A percentile compares a stretch with the other conserved stretches of the same genome.
Conservation (phyloP, 2,888 invertebrate species). For the Dicyrtoma fusca region DNA sequence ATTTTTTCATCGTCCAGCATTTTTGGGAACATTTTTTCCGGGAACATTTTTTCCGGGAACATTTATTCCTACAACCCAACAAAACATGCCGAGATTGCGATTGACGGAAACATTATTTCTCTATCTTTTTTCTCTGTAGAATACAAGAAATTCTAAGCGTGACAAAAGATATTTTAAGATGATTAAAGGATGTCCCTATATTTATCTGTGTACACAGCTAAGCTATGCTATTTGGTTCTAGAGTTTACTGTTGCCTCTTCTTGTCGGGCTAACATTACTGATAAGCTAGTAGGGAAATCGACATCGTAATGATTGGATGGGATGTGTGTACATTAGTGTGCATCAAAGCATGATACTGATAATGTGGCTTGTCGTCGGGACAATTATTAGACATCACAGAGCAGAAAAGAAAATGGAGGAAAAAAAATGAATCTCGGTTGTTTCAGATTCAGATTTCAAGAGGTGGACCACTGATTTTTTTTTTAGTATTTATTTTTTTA, state of each 20-base stretch:
- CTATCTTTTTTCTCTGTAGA: neutral
- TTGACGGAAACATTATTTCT: neutral
- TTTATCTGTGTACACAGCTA: neutral
- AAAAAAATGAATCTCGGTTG: conserved; percentile 2
- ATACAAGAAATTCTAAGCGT: neutral
- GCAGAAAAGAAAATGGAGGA: conserved; percentile 1
- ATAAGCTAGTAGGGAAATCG: too few species aligned
- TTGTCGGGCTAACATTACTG: too few species aligned
- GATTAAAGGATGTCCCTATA: neutral
- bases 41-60: too few species aligned
- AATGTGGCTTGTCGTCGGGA: conserved; percentile 1
- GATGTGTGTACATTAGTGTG: conserved; percentile 17
- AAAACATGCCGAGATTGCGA: too few species aligned
- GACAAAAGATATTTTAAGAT: neutral
- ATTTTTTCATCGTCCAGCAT: too few species aligned
- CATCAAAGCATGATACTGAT: conserved; percentile 20
- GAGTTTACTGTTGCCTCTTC: too few species aligned
- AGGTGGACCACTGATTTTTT: neutral
- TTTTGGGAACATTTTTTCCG: too few species aligned
- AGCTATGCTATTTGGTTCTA: too few species aligned
- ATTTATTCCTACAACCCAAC: neutral
- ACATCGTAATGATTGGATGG: too few species aligned
- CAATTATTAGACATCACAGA: conserved; percentile 11
- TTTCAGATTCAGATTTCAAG: neutral
- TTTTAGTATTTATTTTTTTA: neutral